phyloP scores from a whole-genome alignment of 2,113 vertebrate species.

The Progne subis region DNA sequence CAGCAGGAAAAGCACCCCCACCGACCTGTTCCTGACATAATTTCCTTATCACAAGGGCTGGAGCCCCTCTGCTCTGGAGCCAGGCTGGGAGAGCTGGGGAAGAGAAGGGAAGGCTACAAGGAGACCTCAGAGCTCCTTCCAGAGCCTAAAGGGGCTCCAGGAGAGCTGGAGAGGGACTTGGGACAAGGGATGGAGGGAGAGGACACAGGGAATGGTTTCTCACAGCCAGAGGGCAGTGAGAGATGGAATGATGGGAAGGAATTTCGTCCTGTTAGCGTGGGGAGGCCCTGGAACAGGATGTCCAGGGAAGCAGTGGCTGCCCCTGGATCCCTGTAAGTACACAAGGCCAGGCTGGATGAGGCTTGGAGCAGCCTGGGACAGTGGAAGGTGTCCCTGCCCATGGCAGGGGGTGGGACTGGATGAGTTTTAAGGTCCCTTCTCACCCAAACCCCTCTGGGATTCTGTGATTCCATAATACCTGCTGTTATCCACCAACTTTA shows the following conservation, averaged over 20 bases:
- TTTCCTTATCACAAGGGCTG: neutral
- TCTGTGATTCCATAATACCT: neutral
- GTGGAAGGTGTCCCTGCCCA: neutral
- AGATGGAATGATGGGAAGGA: neutral
- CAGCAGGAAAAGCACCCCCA: neutral
- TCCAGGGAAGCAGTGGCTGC: neutral
- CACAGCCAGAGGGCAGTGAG: rapidly evolving
- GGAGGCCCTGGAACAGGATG: neutral
- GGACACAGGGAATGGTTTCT: neutral
- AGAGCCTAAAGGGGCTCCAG: neutral
- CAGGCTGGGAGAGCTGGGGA: neutral
- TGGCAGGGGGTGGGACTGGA: rapidly evolving
- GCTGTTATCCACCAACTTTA: neutral
- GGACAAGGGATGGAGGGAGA: neutral
- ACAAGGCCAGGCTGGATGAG: neutral
- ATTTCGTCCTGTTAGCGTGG: rapidly evolving
- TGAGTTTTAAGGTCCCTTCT: neutral
- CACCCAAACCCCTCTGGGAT: neutral
- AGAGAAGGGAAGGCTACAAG: neutral
- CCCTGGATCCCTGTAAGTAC: neutral
- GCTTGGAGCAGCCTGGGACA: rapidly evolving
- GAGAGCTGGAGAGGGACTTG: neutral
- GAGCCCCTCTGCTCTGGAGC: neutral
- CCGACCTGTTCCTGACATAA: neutral
- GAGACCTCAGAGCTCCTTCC: neutral